Evolutionary conservation across 2,113 vertebrate species (phyloP).

Genomic region (Euleptes europaea): DNA sequence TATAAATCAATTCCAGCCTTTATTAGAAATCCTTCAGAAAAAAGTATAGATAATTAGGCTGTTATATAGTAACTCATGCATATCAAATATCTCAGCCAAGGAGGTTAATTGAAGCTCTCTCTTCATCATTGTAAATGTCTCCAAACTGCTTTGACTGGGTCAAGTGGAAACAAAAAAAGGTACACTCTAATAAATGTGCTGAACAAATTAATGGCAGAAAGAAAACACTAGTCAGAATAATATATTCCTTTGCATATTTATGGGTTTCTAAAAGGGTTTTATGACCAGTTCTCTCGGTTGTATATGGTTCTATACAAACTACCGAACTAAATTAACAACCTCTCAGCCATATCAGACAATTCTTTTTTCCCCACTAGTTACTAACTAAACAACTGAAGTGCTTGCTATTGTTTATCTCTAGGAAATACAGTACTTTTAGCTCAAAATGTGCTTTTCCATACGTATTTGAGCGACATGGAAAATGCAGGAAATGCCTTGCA

Average conservation of each 20-base stretch:
- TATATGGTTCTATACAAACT: not conserved
- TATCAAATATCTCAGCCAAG: slow-evolving; percentile 73
- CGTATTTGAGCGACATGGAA: not conserved
- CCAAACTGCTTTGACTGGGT: slow-evolving; percentile 71
- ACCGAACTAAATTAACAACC: not conserved
- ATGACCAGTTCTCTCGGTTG: slow-evolving; percentile 6
- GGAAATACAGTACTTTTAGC: not conserved
- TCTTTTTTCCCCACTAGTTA: not conserved
- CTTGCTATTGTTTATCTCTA: not conserved
- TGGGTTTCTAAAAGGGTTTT: slow-evolving; percentile 49
- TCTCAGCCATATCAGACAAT: not conserved
- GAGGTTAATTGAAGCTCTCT: slow-evolving; percentile 79
- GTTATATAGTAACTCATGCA: slow-evolving; percentile 76
- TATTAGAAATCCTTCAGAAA: slow-evolving; percentile 78
- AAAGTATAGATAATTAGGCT: slow-evolving; percentile 77
- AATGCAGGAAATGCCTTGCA: not conserved
- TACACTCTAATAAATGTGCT: slow-evolving; percentile 65
- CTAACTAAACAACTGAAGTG: not conserved
- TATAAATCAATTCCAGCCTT: slow-evolving; percentile 77
- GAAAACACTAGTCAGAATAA: slow-evolving; percentile 43
- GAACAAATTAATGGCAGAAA: slow-evolving; percentile 60
- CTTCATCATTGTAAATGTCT: slow-evolving; percentile 71
- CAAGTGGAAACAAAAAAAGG: slow-evolving; percentile 77
- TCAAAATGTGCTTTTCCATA: not conserved
- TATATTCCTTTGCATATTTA: slow-evolving; percentile 54